Evolutionary conservation across 2,113 vertebrate species (phyloP), one percentile per base, ranked within the genome.

Genomic region (Puffinus mauretanicus): DNA sequence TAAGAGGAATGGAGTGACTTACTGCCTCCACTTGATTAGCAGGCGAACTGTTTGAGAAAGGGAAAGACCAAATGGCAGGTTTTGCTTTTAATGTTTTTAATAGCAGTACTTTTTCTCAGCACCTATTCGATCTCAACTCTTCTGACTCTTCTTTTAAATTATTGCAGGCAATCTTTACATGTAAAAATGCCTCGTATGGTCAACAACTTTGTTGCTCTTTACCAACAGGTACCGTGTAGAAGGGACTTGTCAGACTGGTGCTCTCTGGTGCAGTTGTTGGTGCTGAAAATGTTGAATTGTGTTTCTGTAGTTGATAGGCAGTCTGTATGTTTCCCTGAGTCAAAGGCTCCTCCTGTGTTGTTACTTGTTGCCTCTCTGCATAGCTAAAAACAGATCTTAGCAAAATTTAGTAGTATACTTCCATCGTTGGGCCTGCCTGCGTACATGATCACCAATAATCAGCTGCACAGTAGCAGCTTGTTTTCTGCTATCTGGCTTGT

Each of bases 401-500:
- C 57, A 66, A 69, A 92, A 52, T 52, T 32, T 52, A 36, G 47
- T 57, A 32, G 36, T 86, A 36, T 69, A 95, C 86, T 96, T 76
- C 82, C 24, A 17, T 76, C 1, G 1, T n/a, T 58, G 62, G 85
- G 47, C 44, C 90, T 93, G 89, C 81, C 89, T 73, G 15, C 7
- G 6, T 90, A 60, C 76, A 94, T 65, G 78, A 96, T 95, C 96
- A 90, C 85, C 86, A 86, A 77, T 94, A 85, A 90, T 87, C 90
- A 72, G 84, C 85, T 70, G 87, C 42, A 67, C 47, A 26, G 82
- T 60, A 96, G 79, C 91, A 73, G 71, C 78, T 85, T 96, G 82
- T 97, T 97, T 94, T 93, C 96, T 97, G 95, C 95, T 96, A 6
- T 92, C 81, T 86, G 94, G 58, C 95, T 97, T 96, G 94, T 81